A percentile compares a stretch with the other conserved stretches of the same genome.
Conservation (phyloP, 2,888 invertebrate species). For the Cephus spinipes region DNA sequence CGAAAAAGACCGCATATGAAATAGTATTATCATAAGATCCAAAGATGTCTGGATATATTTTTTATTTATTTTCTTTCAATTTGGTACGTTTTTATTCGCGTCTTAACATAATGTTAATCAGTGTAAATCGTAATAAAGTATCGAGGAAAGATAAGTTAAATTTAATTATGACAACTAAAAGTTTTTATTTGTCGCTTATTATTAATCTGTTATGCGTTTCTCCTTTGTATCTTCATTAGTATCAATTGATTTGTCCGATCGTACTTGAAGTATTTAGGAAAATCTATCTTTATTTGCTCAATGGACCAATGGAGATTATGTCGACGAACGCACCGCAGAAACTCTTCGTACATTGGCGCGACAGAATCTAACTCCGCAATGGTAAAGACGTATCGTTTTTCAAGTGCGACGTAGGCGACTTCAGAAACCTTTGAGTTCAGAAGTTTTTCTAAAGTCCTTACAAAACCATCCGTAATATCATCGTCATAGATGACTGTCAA, state of each 20-base stretch:
- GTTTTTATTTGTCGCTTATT: not conserved
- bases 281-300: slow-evolving; percentile 76
- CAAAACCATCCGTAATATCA: slow-evolving; percentile 82
- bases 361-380: slow-evolving; percentile 81
- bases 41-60: too few relatives aligned
- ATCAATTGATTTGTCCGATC: slow-evolving; percentile 83
- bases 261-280: slow-evolving; percentile 85
- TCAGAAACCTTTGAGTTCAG: slow-evolving; percentile 72
- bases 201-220: not conserved
- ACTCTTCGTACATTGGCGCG: slow-evolving; percentile 91
- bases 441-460: slow-evolving; percentile 77
- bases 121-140: too few relatives aligned
- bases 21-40: too few relatives aligned
- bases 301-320: slow-evolving; percentile 71
- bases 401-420: slow-evolving; percentile 80
- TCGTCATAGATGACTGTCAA: slow-evolving; percentile 87
- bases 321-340: slow-evolving; percentile 72
- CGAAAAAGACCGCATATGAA: too few relatives aligned
- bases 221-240: slow-evolving; percentile 75
- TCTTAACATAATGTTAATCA: too few relatives aligned
- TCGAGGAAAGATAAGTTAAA: too few relatives aligned
- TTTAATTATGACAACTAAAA: too few relatives aligned
- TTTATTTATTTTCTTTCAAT: too few relatives aligned
- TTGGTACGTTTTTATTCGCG: too few relatives aligned
- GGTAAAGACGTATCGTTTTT: slow-evolving; percentile 90